A percentile compares a stretch with the other conserved stretches of the same genome.
Conservation (phyloP, 2,888 invertebrate species). For the Parnassius mnemosyne region DNA sequence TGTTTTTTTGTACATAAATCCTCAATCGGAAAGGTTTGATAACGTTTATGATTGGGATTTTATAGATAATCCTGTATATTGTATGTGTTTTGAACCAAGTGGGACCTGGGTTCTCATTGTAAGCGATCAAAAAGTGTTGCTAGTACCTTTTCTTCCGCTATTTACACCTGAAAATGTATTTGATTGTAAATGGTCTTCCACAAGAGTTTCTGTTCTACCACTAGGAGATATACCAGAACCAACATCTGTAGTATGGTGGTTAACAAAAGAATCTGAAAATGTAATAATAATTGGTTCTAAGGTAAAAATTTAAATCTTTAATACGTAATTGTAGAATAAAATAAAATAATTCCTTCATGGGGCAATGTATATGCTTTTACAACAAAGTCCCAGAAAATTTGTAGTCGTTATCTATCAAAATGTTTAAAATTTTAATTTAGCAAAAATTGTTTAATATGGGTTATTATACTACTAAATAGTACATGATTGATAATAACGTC, state of each 20-base stretch:
- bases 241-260: slow-evolving; percentile 87
- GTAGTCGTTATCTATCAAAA: too few relatives aligned
- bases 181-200: slow-evolving; percentile 73
- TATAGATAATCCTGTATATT: slow-evolving; percentile 79
- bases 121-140: slow-evolving; percentile 74
- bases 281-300: slow-evolving; percentile 86
- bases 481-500: too few relatives aligned
- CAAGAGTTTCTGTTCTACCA: slow-evolving; percentile 71
- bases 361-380: too few relatives aligned
- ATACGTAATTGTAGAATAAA: too few relatives aligned
- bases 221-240: slow-evolving; percentile 71
- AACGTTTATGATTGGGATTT: slow-evolving; percentile 74
- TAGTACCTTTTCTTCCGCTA: slow-evolving; percentile 74
- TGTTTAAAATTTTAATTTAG: too few relatives aligned
- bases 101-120: slow-evolving; percentile 87
- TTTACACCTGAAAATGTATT: slow-evolving; percentile 68
- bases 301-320: slow-evolving; percentile 41
- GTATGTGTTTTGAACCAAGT: slow-evolving; percentile 91
- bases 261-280: slow-evolving; percentile 85
- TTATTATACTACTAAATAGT: too few relatives aligned
- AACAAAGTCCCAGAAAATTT: too few relatives aligned
- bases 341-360: too few relatives aligned
- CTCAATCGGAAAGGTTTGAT: slow-evolving; percentile 60
- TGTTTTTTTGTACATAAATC: slow-evolving; percentile 63
- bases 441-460: too few relatives aligned